Evolutionary conservation across 1,140 invertebrate genomes (phyloP), one percentile per base, ranked within the genome.

Genomic region (Pachypeltis micranthus): DNA sequence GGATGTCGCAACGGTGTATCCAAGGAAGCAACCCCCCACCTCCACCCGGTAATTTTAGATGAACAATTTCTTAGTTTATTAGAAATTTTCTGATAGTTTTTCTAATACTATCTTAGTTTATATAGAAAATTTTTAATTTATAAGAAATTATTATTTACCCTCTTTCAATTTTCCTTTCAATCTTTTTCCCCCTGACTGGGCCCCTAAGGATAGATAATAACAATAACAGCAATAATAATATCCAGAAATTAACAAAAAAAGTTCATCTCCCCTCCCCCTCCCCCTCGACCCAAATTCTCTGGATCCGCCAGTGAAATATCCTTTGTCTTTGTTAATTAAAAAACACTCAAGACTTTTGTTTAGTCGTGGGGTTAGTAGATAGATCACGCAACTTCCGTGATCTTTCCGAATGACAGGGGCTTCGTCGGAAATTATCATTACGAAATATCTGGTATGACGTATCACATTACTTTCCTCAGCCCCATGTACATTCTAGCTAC

Each of bases 161-260:
- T 39, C n/a, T 39, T 39, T 39, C n/a, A 39, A 10, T n/a, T 10
- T 10, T 10, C n/a, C n/a, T 10, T 10, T 10, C 7, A 39, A 39
- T 10, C n/a, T 10, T 10, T n/a, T 39, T 39, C 34, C 34, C 7
- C 34, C n/a, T 10, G 7, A 10, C n/a, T 39, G 7, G 34, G 34
- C n/a, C 76, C 72, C 29, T 73, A 77, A 64, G 77, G 77, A 4
- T 75, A 64, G 21, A 7, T 10, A 10, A 59, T n/a, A 27, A 29
- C 21, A 56, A 21, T 10, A 23, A 26, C 19, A 27, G 57, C 10
- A 27, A n/a, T 59, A 10, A 27, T 24, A 27, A 24, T 21, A 26
- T 59, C 26, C 19, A 27, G 23, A 25, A 59, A 25, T 59, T 27
- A 27, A 24, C 25, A 59, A 25, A 59, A 27, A 28, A 28, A 14